Base-by-base conservation (phyloP, 2,888 invertebrate genomes). In the Himalopsyche tibetana region DNA sequence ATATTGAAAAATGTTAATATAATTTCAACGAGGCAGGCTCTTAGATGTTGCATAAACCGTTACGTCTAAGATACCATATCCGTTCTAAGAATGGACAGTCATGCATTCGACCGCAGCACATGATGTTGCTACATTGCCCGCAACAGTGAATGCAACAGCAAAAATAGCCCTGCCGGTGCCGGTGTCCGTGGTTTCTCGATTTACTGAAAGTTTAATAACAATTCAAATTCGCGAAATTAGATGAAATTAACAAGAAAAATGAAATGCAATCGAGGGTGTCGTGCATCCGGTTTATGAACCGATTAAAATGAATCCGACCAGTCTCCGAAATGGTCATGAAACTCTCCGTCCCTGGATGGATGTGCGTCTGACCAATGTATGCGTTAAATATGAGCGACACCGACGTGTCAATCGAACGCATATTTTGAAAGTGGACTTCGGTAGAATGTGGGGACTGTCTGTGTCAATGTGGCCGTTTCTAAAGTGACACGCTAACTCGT, bases 381-480 rank as follows among this genome's bases (percentile, higher is more conserved):
- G 28, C 36, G 12, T 19, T 6, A 63, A 63, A 63, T 63, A 28
- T 19, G 19, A 5, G 63, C 19, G 38, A 36, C 36, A 36, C 36
- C 74, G 28, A 36, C 8, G 38, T 38, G 38, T 74, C 19, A 38
- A 38, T 15, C 74, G 19, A 74, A 5, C 63, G 8, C 63, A 28
- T 28, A 63, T 74, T 74, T 36, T 28, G 12, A 74, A 36, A 12
- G 38, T 12, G 74, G 36, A 19, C 74, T 12, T 36, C 28, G 63
- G n/a, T 5, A 19, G 38, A 51, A 51, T 74, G 74, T 74, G 74
- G 38, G 38, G 74, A 74, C 36, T 74, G 74, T 74, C 74, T 74
- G 74, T 74, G 19, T 74, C 74, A 74, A 12, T 74, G 36, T 15
- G 74, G 19, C 51, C 51, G 51, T 51, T 51, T 51, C 15, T 51